Percentiles rank a stretch among this genome's conserved stretches.
Conservation (phyloP, 2,888 invertebrate species). For the Cynaeus angustus region DNA sequence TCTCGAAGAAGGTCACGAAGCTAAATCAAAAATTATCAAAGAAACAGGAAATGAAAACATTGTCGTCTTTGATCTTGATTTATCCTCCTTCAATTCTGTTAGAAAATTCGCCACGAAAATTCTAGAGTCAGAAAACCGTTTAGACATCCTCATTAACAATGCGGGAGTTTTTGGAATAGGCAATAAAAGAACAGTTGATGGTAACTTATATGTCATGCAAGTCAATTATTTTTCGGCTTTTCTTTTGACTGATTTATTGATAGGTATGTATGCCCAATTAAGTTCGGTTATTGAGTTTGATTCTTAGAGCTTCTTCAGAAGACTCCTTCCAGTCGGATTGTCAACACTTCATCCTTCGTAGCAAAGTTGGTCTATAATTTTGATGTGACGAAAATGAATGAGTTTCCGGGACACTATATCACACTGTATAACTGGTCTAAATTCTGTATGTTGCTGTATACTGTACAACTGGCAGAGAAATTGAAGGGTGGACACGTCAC, state of each 20-base stretch:
- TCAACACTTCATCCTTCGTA: not conserved
- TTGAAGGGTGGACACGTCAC: conserved; percentile 49
- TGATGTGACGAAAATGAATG: not conserved
- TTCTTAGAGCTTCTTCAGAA: conserved; percentile 14
- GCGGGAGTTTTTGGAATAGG: conserved; percentile 75
- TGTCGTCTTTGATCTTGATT: conserved; percentile 71
- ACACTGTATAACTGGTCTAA: conserved; percentile 45
- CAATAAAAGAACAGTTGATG: conserved; percentile 75
- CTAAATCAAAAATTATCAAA: conserved; percentile 62
- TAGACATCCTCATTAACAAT: conserved; percentile 69
- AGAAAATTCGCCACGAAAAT: conserved; percentile 77
- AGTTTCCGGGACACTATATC: conserved; percentile 4
- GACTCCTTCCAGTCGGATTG: not conserved
- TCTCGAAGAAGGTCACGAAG: conserved; percentile 56
- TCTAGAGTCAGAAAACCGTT: conserved; percentile 71
- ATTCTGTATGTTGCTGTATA: conserved; percentile 51
- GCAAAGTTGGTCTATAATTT: not conserved
- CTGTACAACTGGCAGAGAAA: conserved; percentile 51
- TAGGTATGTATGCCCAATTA: conserved; percentile 66
- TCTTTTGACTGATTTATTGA: conserved; percentile 78
- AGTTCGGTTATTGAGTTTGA: conserved; percentile 1
- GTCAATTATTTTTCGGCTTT: conserved; percentile 84
- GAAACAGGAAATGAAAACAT: conserved; percentile 66
- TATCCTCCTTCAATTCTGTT: conserved; percentile 74
- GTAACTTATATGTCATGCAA: conserved; percentile 78